These are phyloP conservation scores for Alca torda DNA, from an alignment of 2,797 vertebrate genomes.

Conservation along the genomic window DNA sequence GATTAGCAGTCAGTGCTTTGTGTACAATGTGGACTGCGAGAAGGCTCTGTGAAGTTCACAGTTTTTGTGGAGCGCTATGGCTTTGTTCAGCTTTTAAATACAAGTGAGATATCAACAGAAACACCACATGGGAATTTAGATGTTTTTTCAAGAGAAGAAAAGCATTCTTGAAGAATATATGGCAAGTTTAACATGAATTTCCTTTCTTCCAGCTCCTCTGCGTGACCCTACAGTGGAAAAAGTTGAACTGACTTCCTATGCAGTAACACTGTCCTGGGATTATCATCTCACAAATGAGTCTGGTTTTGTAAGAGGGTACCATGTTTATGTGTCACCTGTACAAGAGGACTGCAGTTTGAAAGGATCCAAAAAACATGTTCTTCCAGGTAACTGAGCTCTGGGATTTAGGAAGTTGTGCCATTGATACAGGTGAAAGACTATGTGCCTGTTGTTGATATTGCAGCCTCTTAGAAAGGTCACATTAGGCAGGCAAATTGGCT, in stretches of 20 bases:
- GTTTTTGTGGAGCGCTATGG: background rate
- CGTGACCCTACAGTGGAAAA: background rate
- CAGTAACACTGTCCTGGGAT: constrained; percentile 79
- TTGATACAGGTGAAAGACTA: background rate
- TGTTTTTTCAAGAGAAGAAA: background rate
- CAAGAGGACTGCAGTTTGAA: constrained; percentile 36
- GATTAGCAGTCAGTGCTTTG: background rate
- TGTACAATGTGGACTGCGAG: background rate
- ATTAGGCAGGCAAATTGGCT: background rate
- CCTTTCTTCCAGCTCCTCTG: constrained; percentile 56
- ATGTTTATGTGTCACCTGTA: constrained; percentile 65
- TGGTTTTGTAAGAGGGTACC: constrained; percentile 84
- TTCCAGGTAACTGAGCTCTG: constrained; percentile 63
- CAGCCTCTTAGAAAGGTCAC: background rate
- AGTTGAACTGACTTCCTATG: constrained; percentile 56
- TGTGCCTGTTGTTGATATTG: background rate
- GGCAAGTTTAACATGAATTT: background rate
- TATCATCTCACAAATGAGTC: constrained; percentile 55
- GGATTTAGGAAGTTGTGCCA: background rate
- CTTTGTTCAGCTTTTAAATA: background rate
- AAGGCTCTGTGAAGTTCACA: background rate
- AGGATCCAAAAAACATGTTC: background rate
- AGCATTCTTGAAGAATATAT: background rate
- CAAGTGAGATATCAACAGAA: background rate
- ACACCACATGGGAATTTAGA: background rate